Evolutionary conservation across 2,113 vertebrate species (phyloP).

Genomic region (Gallinago paraguaiae): DNA sequence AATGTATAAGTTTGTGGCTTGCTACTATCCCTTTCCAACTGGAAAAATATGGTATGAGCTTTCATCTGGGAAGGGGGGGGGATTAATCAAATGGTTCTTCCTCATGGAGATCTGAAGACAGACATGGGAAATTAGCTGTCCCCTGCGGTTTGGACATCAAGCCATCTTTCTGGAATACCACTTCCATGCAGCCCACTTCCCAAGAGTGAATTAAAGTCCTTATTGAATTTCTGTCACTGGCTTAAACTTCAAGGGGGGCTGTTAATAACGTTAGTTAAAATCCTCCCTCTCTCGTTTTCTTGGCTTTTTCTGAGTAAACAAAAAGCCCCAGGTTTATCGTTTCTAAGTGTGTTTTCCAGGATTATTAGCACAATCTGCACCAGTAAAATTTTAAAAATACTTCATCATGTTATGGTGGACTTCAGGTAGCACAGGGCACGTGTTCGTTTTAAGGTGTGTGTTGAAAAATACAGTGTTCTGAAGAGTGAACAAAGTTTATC

Average conservation of each 20-base stretch:
- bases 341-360: not conserved
- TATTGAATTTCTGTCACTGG: constrained; percentile 56
- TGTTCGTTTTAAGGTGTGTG: not conserved
- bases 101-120: not conserved
- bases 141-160: constrained; percentile 22
- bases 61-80: not conserved
- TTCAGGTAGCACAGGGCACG: not conserved
- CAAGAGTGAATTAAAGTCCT: constrained; percentile 65
- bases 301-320: not conserved
- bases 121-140: constrained; percentile 47
- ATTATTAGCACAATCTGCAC: not conserved
- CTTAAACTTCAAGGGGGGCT: constrained; percentile 27
- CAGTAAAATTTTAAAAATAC: not conserved
- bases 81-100: constrained; percentile 38
- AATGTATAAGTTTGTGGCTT: not conserved
- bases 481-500: not conserved
- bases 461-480: not conserved
- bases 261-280: constrained; percentile 45
- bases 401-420: not conserved
- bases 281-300: not conserved
- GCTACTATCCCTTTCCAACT: not conserved
- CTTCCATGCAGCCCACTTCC: constrained; percentile 20
- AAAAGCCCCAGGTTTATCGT: not conserved
- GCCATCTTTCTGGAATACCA: constrained; percentile 25
- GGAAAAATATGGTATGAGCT: not conserved